A percentile compares a stretch with the other conserved stretches of the same genome.
Conservation (phyloP, 2,888 invertebrate genomes). For the Perithous albicinctus region DNA sequence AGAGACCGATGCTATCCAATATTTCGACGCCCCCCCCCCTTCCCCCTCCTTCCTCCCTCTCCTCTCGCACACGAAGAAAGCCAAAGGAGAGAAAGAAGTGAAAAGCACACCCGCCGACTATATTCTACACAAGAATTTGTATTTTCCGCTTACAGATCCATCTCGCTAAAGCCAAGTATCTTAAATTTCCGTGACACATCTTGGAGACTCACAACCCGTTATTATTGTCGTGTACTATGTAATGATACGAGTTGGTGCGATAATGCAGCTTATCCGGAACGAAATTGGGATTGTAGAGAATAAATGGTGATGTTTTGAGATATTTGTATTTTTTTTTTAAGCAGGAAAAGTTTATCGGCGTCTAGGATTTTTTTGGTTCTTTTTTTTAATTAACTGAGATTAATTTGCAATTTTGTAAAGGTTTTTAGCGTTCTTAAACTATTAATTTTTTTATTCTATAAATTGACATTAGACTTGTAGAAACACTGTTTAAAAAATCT, state of each 20-base stretch:
- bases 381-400: too few species aligned
- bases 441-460: too few species aligned
- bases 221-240: conserved; percentile 11
- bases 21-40: conserved; percentile 48
- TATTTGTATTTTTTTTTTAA: too few species aligned
- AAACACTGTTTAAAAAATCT: too few species aligned
- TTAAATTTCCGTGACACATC: conserved; percentile 33
- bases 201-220: conserved; percentile 3
- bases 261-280: conserved; percentile 58
- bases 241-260: conserved; percentile 20
- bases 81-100: neutral
- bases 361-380: neutral
- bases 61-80: conserved; percentile 1
- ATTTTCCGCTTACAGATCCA: neutral
- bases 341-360: neutral
- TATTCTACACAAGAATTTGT: conserved; percentile 8
- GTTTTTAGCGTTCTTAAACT: too few species aligned
- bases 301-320: too few species aligned
- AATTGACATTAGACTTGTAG: too few species aligned
- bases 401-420: too few species aligned
- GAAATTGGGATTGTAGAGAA: too few species aligned
- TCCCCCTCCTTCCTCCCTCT: too few species aligned
- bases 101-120: neutral
- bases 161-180: neutral
- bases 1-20: conserved; percentile 45